Conservation (phyloP, 1,140 invertebrate species). For the Cardiocondyla obscurior region DNA sequence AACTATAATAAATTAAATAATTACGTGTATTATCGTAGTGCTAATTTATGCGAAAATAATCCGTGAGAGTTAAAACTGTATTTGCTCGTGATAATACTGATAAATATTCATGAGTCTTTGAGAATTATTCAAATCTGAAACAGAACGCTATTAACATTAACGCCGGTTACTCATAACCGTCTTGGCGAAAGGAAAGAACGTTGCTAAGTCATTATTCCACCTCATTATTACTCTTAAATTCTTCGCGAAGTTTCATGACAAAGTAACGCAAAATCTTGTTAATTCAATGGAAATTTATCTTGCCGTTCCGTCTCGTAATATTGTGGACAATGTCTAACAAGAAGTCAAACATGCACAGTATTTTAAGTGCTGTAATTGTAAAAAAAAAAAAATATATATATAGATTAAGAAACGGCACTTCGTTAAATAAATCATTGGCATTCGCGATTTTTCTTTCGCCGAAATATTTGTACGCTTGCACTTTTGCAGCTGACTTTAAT, state of each 20-base stretch:
- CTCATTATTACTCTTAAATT: conserved; percentile 30
- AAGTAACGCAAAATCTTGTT: conserved; percentile 30
- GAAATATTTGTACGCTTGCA: background rate
- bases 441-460: background rate
- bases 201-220: conserved; percentile 1
- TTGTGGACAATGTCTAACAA: background rate
- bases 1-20: conserved; percentile 47
- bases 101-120: conserved; percentile 55
- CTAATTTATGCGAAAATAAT: conserved; percentile 50
- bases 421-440: background rate
- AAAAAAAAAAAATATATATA: too few species aligned
- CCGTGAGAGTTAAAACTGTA: conserved; percentile 27
- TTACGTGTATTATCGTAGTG: conserved; percentile 10
- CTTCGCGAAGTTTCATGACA: conserved; percentile 27
- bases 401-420: too few species aligned
- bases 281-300: conserved; percentile 64
- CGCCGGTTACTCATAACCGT: conserved; percentile 20
- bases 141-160: conserved; percentile 47
- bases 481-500: background rate
- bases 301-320: background rate
- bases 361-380: background rate
- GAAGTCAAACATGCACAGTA: background rate
- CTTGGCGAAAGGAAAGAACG: background rate
- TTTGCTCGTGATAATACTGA: conserved; percentile 41
- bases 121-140: conserved; percentile 61